Conservation (phyloP, 1,140 invertebrate genomes). For the Bombus confusus region DNA sequence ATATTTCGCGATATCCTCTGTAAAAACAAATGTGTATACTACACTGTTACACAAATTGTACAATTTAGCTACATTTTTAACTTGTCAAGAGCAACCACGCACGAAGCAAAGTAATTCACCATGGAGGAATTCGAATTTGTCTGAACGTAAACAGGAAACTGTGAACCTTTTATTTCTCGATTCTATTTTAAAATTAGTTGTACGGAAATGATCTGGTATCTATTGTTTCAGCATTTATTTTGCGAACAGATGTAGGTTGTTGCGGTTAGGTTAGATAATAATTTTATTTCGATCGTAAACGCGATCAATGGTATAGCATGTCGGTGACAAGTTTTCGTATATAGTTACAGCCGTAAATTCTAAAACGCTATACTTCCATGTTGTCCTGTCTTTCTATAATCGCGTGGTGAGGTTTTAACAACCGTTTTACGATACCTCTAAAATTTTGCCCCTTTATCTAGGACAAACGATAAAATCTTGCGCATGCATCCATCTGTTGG, state of each 20-base stretch:
- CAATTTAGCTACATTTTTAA: not conserved
- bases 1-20: not conserved
- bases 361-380: not conserved
- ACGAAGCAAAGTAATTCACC: not conserved
- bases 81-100: not conserved
- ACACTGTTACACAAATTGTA: not conserved
- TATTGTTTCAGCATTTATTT: not conserved
- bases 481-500: not conserved
- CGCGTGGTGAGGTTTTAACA: not conserved
- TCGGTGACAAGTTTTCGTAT: not conserved
- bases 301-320: not conserved
- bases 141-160: not conserved
- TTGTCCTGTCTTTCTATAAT: not conserved
- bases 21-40: not conserved
- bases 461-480: conserved; percentile 12
- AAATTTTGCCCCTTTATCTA: not conserved
- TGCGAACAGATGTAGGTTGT: too few species aligned
- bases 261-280: not conserved
- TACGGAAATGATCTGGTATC: too few species aligned
- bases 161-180: too few species aligned
- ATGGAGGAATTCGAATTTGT: not conserved
- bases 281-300: not conserved
- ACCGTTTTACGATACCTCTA: not conserved
- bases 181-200: too few species aligned
- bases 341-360: not conserved